Evolutionary conservation across 2,888 invertebrate genomes (phyloP), one percentile per base, ranked within the genome.

Genomic region (Scaptomyza reducta): DNA sequence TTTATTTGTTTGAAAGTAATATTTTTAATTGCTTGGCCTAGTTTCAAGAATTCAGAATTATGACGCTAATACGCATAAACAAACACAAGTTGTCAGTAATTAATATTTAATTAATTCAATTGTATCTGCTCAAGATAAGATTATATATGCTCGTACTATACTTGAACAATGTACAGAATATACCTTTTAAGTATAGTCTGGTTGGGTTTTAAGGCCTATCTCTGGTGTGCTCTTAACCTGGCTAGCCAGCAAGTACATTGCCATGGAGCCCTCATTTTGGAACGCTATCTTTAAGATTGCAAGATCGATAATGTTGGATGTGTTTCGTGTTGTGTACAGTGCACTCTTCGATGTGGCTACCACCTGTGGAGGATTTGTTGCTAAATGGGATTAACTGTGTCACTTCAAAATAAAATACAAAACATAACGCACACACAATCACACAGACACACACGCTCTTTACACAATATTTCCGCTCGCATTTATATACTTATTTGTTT

Each of bases 231-330:
- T 50, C 35, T 27, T 64, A 41, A 50, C 29, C 47, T 57, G 61
- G 61, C 45, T 13, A 27, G 10, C 35, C 42, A n/a, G 27, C 49
- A 66, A 50, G 70, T 66, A 72, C 60, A 65, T 53, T 70, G 65
- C 64, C 70, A 55, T 29, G 47, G 18, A 13, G 9, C 46, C 16
- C 29, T 33, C 14, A 42, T 14, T 22, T 11, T 46, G 40, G 16
- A 7, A 3, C 5, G 40, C 25, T 46, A 47, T 3, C n/a, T 41
- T 29, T 6, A 31, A 10, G 2, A 16, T 31, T 51, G 45, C 51
- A 45, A 46, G 42, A 47, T 53, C 44, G 49, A 22, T 44, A 33
- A 44, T 14, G 13, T 18, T 13, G 7, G 6, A 40, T 50, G 46
- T 35, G 2, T 14, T n/a, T 16, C 22, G 22, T 57, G 44, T 44